A percentile compares a stretch with the other conserved stretches of the same genome.
Conservation (phyloP, 2,888 invertebrate species). For the Nomada fabriciana region DNA sequence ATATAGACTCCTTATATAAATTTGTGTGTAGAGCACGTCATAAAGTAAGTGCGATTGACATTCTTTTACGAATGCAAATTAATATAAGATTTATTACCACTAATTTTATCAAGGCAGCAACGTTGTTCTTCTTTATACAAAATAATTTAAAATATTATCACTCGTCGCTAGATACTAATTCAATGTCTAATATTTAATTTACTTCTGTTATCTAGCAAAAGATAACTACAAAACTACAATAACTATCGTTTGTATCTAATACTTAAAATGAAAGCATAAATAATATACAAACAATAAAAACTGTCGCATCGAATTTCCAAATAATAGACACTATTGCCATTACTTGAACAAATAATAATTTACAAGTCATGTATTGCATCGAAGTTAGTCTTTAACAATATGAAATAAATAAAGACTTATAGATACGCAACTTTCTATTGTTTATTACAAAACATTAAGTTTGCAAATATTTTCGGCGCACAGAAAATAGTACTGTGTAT, state of each 20-base stretch:
- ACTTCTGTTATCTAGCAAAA: background rate
- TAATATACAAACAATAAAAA: too few relatives aligned
- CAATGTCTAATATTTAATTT: background rate
- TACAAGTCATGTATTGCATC: background rate
- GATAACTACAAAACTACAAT: background rate
- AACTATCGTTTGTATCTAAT: background rate
- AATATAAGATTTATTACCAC: background rate
- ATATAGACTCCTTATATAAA: too few relatives aligned
- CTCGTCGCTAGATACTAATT: background rate
- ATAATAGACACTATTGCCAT: too few relatives aligned
- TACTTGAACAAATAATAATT: background rate
- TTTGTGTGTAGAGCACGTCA: too few relatives aligned
- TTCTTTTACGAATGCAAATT: slow-evolving; percentile 14
- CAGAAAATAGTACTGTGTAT: background rate
- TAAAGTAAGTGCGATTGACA: too few relatives aligned
- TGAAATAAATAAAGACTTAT: background rate
- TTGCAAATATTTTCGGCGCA: background rate
- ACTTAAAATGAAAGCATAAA: background rate
- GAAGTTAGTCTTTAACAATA: too few relatives aligned
- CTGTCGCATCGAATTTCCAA: too few relatives aligned
- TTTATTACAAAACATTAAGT: background rate
- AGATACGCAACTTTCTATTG: background rate
- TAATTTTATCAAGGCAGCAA: background rate
- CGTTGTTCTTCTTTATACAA: background rate
- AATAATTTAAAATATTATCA: too few relatives aligned